Base-by-base conservation (phyloP, 2,113 vertebrate genomes). In the Thymallus thymallus region DNA sequence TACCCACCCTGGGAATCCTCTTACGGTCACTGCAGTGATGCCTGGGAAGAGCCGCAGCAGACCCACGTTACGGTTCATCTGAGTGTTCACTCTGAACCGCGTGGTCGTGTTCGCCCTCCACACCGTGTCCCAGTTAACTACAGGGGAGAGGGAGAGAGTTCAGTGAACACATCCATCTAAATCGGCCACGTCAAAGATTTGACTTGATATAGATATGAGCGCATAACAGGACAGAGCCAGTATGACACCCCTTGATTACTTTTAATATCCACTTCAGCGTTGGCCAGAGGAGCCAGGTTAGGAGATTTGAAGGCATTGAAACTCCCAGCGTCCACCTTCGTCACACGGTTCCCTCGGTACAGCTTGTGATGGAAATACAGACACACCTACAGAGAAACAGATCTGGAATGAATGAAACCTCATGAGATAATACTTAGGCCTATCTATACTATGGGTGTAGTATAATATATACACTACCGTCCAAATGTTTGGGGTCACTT, bases 281-380 rank as follows among this genome's bases (percentile, higher is more conserved):
- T 92, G 79, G 95, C 96, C 90, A 98, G 92, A 22, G 97, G 95
- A 73, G 93, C 86, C 89, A 98, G 89, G 91, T 98, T 98, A 35
- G 96, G 98, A 66, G 98, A 99, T 68, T 85, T 86, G 89, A 98
- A 99, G 0, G 97, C 98, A 12, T 93, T 93, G 73, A 96, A 98
- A 87, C 95, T 95, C 76, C 83, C 93, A n/a, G 96, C 73, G 75
- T 98, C 96, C 91, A 98, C 95, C 87, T 99, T 99, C 78, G 97
- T 98, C 69, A 94, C 93, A 61, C 96, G 94, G 78, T 97, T 98
- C 77, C 97, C 98, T 89, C 96, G 93, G 87, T 96, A 98, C 76
- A 99, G 94, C 87, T 96, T 96, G 88, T 98, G 95, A 91, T 95
- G 93, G 91, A 99, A 99, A 90, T 98, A 98, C 24, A 99, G 91